A percentile compares a stretch with the other conserved stretches of the same genome.
Evolutionary conservation across 2,113 vertebrate genomes (phyloP).

Genomic region (Trichomycterus rosablanca): DNA sequence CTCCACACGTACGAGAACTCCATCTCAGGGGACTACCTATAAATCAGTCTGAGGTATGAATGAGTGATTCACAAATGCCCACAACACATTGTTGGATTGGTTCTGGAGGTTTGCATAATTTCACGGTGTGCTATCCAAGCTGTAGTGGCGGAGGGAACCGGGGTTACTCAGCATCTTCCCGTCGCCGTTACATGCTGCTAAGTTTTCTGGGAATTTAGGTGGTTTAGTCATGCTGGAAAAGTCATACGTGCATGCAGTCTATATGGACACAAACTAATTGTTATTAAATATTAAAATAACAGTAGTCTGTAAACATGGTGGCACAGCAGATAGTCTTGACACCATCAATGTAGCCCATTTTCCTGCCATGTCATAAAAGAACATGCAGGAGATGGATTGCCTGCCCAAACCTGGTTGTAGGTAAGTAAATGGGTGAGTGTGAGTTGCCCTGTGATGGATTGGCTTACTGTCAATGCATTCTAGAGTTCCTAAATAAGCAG

Average conservation of each 20-base stretch:
- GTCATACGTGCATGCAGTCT: too few species aligned
- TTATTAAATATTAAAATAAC: too few species aligned
- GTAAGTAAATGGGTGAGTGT: neutral
- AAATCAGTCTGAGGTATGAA: constrained; percentile 28
- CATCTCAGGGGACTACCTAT: constrained; percentile 4
- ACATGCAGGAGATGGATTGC: too few species aligned
- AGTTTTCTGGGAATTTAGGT: constrained; percentile 64
- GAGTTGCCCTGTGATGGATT: neutral
- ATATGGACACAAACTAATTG: too few species aligned
- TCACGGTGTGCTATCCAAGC: too few species aligned
- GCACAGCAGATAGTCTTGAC: too few species aligned
- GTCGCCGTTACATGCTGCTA: constrained; percentile 47
- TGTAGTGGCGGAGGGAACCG: constrained; percentile 56
- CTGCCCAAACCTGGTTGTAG: neutral
- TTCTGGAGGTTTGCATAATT: constrained; percentile 16
- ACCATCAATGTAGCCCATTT: too few species aligned
- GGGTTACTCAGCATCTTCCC: constrained; percentile 62
- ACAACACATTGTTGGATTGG: too few species aligned
- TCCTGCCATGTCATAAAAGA: neutral
- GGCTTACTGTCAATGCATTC: neutral
- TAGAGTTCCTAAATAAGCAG: too few species aligned
- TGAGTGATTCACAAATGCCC: constrained; percentile 27
- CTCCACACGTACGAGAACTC: constrained; percentile 1
- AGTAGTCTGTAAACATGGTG: too few species aligned
- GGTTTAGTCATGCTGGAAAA: constrained; percentile 55